Percentiles rank a stretch among this genome's conserved stretches.
Evolutionary conservation across 2,888 invertebrate genomes (phyloP).

Genomic region (Drosophila niveifrons): DNA sequence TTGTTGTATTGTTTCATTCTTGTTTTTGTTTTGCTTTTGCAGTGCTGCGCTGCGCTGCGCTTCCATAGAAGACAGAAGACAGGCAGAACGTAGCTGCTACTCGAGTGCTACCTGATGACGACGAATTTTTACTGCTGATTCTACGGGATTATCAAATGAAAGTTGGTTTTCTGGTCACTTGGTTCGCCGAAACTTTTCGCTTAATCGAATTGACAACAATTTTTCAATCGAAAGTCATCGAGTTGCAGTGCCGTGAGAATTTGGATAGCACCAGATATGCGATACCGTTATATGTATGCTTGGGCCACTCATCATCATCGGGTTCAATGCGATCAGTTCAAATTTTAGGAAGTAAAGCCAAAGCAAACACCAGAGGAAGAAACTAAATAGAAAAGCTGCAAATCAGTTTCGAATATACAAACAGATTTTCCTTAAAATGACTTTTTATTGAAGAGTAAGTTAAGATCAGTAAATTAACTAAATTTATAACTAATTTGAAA

Average conservation of each 20-base stretch:
- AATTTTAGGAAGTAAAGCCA: slow-evolving; percentile 72
- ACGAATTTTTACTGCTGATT: slow-evolving; percentile 62
- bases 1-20: slow-evolving; percentile 1
- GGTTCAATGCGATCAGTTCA: slow-evolving; percentile 68
- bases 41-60: slow-evolving; percentile 32
- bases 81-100: slow-evolving; percentile 3
- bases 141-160: slow-evolving; percentile 64
- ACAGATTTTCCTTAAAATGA: no score
- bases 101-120: slow-evolving; percentile 59
- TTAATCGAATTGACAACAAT: slow-evolving; percentile 50
- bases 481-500: no score
- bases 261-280: slow-evolving; percentile 52
- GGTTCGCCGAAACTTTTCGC: slow-evolving; percentile 64
- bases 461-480: no score
- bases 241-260: slow-evolving; percentile 69
- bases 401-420: no score
- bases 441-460: not conserved
- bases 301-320: slow-evolving; percentile 34
- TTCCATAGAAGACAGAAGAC: slow-evolving; percentile 58
- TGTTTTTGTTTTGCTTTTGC: slow-evolving; percentile 15
- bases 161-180: slow-evolving; percentile 47
- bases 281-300: slow-evolving; percentile 31
- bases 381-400: not conserved
- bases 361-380: not conserved
- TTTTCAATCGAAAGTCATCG: slow-evolving; percentile 63